Percentiles rank a stretch among this genome's conserved stretches.
Evolutionary conservation across 2,888 invertebrate species (phyloP).

Genomic region (Sminthurinus aureus): DNA sequence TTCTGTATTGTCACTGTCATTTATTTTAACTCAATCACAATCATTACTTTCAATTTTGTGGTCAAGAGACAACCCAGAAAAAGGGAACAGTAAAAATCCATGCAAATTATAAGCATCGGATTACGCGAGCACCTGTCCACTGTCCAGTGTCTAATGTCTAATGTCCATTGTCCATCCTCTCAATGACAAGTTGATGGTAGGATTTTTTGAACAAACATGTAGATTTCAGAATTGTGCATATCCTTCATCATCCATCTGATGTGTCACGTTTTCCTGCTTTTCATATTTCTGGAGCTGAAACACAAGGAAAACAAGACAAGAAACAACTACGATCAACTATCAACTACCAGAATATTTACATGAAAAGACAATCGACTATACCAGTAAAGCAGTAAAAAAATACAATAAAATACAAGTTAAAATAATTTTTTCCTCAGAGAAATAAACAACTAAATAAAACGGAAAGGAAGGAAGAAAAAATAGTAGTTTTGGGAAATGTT

Average conservation of each 20-base stretch:
- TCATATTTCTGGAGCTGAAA: no score
- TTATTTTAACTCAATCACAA: slow-evolving; percentile 27
- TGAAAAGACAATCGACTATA: no score
- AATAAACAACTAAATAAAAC: no score
- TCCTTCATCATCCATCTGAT: not conserved
- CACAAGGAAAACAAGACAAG: no score
- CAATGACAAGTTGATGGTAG: not conserved
- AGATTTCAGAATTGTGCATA: not conserved
- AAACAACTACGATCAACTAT: no score
- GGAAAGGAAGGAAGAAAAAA: no score
- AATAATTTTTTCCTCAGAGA: no score
- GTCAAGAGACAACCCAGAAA: not conserved
- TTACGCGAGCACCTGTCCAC: slow-evolving; percentile 11
- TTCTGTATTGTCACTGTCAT: not conserved
- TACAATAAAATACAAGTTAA: no score
- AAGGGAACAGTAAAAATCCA: slow-evolving; percentile 22
- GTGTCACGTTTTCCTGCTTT: not conserved
- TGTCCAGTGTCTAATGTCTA: no score
- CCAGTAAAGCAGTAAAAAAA: no score
- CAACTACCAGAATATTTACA: no score
- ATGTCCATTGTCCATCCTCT: not conserved
- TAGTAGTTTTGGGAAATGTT: not conserved
- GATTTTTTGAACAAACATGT: not conserved
- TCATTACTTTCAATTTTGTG: not conserved
- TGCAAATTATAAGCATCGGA: slow-evolving; percentile 35